Conservation (phyloP, 2,888 invertebrate species). For the Elaeidobius kamerunicus region DNA sequence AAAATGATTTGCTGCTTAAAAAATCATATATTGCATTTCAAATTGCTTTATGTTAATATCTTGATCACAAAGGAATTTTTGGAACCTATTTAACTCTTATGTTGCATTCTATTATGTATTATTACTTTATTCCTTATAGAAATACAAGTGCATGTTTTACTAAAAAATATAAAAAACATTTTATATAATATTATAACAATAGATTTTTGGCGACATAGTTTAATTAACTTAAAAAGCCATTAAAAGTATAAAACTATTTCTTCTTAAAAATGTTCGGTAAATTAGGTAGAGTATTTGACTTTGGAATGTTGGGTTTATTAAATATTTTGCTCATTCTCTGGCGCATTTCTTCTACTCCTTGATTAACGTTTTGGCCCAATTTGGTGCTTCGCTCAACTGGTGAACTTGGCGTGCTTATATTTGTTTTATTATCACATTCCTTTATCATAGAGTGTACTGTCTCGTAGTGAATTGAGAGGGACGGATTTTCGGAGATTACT, state of each 20-base stretch:
- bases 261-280: conserved; percentile 51
- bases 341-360: conserved; percentile 59
- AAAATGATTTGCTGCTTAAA: no score
- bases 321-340: conserved; percentile 61
- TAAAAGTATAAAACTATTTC: conserved; percentile 46
- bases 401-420: conserved; percentile 25
- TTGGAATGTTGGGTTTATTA: conserved; percentile 46
- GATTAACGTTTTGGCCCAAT: conserved; percentile 49
- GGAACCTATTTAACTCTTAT: no score
- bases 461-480: conserved; percentile 52
- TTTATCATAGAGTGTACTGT: conserved; percentile 53
- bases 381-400: conserved; percentile 28
- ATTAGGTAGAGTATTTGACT: conserved; percentile 46
- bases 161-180: no score
- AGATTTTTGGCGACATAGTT: no score
- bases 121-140: no score
- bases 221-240: no score
- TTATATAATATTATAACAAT: no score
- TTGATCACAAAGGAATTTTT: no score
- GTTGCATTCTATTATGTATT: no score
- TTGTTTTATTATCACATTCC: conserved; percentile 53
- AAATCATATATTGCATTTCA: no score
- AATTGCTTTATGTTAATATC: no score
- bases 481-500: conserved; percentile 49
- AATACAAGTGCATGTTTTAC: no score